phyloP scores from a whole-genome alignment of 2,113 vertebrate species.

The Melozone crissalis region DNA sequence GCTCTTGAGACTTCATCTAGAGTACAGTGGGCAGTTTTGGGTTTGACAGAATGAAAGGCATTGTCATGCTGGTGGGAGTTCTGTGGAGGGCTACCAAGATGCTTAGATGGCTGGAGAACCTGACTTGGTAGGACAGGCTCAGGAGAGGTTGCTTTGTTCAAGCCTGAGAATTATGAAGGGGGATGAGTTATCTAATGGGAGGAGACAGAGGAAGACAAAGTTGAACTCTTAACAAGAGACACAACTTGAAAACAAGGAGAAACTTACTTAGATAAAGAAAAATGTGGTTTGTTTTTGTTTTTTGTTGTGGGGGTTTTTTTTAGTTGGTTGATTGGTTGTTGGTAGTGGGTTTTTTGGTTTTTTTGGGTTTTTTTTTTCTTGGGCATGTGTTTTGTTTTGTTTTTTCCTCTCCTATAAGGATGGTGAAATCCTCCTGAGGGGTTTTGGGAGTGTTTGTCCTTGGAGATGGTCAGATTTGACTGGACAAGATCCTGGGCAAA shows the following conservation, averaged over 20 bases:
- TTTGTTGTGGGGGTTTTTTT: not conserved
- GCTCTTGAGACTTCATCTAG: not conserved
- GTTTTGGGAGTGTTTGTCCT: not conserved
- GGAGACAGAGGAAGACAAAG: not conserved
- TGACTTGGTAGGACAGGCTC: not conserved
- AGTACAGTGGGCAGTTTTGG: not conserved
- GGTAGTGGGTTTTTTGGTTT: not conserved
- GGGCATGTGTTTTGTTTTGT: not conserved
- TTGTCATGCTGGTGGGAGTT: not conserved
- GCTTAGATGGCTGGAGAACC: not conserved
- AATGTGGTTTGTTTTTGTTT: not conserved
- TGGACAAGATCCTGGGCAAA: not conserved
- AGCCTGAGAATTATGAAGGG: not conserved
- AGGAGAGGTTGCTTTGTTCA: not conserved
- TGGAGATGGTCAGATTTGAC: not conserved
- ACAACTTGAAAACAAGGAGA: not conserved
- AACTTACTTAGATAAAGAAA: not conserved
- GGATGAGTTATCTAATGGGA: not conserved
- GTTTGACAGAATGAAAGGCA: not conserved
- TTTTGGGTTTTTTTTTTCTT: too few species aligned
- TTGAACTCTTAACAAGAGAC: not conserved
- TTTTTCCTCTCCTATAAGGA: not conserved
- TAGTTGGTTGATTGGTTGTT: not conserved
- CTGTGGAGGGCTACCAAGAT: not conserved
- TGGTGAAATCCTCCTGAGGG: not conserved